Conservation (phyloP, 92 coral and sea anemone species). For the Scolanthus callimorphus region DNA sequence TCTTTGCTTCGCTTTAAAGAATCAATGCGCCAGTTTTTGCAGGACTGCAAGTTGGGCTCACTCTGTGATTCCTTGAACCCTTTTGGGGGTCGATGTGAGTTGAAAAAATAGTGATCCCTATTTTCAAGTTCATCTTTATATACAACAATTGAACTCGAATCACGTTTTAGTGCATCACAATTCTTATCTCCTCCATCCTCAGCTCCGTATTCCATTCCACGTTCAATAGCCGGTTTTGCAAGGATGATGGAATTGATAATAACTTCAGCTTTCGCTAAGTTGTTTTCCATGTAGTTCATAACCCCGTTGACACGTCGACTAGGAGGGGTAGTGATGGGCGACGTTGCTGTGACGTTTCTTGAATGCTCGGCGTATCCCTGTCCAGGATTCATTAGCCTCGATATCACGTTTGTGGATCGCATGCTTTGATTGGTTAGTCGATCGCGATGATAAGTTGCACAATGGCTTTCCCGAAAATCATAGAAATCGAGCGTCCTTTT, state of each 20-base stretch:
- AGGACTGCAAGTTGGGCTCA: neutral
- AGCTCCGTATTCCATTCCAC: neutral
- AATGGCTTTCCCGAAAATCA: constrained; percentile 8
- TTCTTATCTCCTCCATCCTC: neutral
- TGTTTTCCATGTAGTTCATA: no score
- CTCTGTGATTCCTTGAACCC: neutral
- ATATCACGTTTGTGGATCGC: constrained; percentile 3
- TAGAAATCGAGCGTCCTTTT: constrained; percentile 4
- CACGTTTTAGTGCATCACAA: neutral
- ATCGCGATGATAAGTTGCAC: neutral
- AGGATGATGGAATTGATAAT: no score
- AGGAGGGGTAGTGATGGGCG: neutral
- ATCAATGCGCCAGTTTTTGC: no score
- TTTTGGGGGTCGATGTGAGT: neutral
- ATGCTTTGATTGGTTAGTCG: constrained; percentile 2
- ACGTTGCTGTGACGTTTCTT: neutral
- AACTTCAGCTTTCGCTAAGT: no score
- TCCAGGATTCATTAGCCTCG: neutral
- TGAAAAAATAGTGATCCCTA: no score
- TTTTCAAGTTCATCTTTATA: no score
- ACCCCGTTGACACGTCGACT: neutral
- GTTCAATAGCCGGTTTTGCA: no score
- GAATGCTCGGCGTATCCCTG: neutral
- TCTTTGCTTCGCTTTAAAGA: no score
- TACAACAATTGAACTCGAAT: no score